Percentiles rank a stretch among this genome's conserved stretches.
Conservation (phyloP, 1,140 invertebrate species). For the Stratiolaelaps scimitus region DNA sequence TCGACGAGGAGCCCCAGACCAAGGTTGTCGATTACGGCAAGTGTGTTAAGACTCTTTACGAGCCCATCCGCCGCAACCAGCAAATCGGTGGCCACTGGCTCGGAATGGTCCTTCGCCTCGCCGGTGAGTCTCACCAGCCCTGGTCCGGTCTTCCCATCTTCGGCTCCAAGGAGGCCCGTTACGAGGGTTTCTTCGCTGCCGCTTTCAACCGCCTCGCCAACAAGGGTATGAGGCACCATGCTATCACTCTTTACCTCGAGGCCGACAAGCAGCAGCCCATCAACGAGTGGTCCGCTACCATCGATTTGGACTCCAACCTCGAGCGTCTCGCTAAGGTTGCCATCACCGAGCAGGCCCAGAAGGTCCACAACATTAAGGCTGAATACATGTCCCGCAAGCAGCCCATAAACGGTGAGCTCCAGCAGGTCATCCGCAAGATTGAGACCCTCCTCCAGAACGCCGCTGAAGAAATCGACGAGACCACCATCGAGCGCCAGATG, state of each 20-base stretch:
- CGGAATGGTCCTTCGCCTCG: slow-evolving; percentile 16
- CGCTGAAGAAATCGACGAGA: background rate
- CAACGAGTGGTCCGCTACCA: slow-evolving; percentile 6
- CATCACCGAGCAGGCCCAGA: background rate
- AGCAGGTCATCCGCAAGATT: background rate
- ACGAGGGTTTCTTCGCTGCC: background rate
- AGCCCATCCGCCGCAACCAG: slow-evolving; percentile 4
- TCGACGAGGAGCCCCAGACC: slow-evolving; percentile 5
- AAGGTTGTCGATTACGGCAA: slow-evolving; percentile 4
- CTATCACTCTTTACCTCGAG: slow-evolving; percentile 22
- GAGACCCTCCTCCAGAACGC: background rate
- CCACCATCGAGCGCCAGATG: slow-evolving; percentile 5
- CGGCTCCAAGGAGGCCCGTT: slow-evolving; percentile 2
- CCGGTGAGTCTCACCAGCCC: slow-evolving; percentile 26
- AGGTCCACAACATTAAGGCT: slow-evolving; percentile 2
- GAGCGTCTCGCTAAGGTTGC: slow-evolving; percentile 4
- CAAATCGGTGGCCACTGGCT: background rate
- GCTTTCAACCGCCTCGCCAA: slow-evolving; percentile 9
- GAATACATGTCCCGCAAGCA: slow-evolving; percentile 8
- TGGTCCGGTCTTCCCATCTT: slow-evolving; percentile 9
- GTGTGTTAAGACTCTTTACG: background rate
- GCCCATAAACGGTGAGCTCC: slow-evolving; percentile 6
- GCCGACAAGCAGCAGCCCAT: slow-evolving; percentile 19
- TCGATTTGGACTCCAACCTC: slow-evolving; percentile 2
- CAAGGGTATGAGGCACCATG: slow-evolving; percentile 21